Evolutionary conservation across 2,797 vertebrate genomes (phyloP), one percentile per base, ranked within the genome.

Genomic region (Melanotaenia maccullochi): DNA sequence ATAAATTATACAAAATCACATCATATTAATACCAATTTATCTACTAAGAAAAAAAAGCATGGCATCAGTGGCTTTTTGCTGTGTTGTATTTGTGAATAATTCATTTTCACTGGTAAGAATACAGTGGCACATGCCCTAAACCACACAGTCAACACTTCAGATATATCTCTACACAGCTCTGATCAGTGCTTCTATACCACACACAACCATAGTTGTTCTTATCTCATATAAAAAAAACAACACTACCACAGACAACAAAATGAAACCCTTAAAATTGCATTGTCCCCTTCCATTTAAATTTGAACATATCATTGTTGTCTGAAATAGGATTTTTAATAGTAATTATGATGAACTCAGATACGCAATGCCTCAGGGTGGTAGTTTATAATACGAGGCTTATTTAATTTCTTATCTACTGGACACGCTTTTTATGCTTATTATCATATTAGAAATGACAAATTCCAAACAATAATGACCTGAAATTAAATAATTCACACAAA

Each of bases 1-100:
- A 78, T 77, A 85, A 84, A 90, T 80, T 60, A 83, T 85, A 81
- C 60, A 65, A 82, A 85, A 87, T 88, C 74, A 72, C 81, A 83
- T 82, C 56, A 87, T 89, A 71, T 75, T 75, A 88, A 86, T 68
- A 84, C 38, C 75, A 79, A 76, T 85, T 86, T 74, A 85, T 82
- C 62, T 67, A 81, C 73, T 85, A 76, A 79, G 86, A 80, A 88
- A 68, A 73, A 82, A 88, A 64, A 78, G 73, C 81, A 81, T 76
- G 74, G 80, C 62, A 63, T 63, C 49, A 67, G 76, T 65, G 85
- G 78, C 75, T 83, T 60, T 56, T 60, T 78, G 66, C 80, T 81
- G 62, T 61, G 73, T 60, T 78, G 71, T 70, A n/a, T 66, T 79
- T 70, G 57, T 61, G 73, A 77, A 59, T 73, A 71, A 89, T 65